A percentile compares a stretch with the other conserved stretches of the same genome.
Conservation (phyloP, 2,113 vertebrate species). For the Psittacara wagleri region DNA sequence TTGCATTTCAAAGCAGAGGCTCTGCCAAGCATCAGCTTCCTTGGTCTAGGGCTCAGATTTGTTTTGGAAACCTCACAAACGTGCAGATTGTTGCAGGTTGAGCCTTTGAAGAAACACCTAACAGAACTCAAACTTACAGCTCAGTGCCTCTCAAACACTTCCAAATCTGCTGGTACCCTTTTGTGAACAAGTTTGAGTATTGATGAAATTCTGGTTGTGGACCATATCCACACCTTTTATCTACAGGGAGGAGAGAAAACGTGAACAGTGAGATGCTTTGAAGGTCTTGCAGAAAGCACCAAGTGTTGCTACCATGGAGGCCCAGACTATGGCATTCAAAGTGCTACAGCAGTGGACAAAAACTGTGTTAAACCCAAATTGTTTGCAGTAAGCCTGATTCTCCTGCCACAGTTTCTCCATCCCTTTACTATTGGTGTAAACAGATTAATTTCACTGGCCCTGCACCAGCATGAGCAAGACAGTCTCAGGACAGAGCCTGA, state of each 20-base stretch:
- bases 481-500: not conserved
- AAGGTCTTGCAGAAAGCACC: not conserved
- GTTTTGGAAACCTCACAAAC: slow-evolving; percentile 7
- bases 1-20: slow-evolving; percentile 30
- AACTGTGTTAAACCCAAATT: not conserved
- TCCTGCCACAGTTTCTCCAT: not conserved
- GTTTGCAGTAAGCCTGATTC: not conserved
- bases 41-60: not conserved
- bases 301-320: not conserved
- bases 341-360: not conserved
- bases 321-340: not conserved
- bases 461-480: not conserved
- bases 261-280: not conserved
- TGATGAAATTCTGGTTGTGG: not conserved
- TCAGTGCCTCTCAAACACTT: not conserved
- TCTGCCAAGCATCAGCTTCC: slow-evolving; percentile 35
- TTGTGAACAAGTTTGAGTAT: not conserved
- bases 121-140: not conserved
- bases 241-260: not conserved
- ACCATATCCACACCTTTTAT: not conserved
- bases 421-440: not conserved
- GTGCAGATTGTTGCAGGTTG: not conserved
- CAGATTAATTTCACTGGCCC: not conserved
- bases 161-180: not conserved
- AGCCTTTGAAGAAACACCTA: not conserved